Evolutionary conservation across 2,888 invertebrate genomes (phyloP).

Genomic region (Sarcophaga variegata): DNA sequence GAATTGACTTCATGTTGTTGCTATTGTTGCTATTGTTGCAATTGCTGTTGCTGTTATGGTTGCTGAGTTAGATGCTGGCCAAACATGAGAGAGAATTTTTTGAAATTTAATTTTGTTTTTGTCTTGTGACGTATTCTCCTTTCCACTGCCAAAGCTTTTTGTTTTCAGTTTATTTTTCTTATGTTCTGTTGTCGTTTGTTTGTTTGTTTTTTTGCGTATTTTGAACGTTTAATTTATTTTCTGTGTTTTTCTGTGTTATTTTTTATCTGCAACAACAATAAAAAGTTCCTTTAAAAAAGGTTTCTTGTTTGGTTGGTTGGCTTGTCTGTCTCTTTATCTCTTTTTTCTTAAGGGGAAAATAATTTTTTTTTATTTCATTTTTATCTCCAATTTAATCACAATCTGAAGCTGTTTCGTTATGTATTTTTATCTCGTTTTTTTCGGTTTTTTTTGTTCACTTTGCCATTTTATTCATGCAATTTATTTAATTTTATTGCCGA

Average conservation of each 20-base stretch:
- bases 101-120: constrained; percentile 11
- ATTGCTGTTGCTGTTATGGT: neutral
- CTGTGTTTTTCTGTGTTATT: too few relatives aligned
- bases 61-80: too few relatives aligned
- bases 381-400: constrained; percentile 26
- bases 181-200: too few relatives aligned
- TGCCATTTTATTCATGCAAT: constrained; percentile 19
- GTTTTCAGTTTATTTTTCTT: too few relatives aligned
- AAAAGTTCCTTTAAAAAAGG: too few relatives aligned
- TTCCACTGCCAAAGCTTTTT: neutral
- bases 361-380: constrained; percentile 26
- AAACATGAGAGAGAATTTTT: neutral
- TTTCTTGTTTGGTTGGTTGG: too few relatives aligned
- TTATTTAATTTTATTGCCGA: neutral
- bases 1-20: constrained; percentile 52
- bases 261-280: too few relatives aligned
- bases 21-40: neutral
- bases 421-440: neutral
- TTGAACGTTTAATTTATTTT: too few relatives aligned
- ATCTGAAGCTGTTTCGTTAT: neutral
- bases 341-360: neutral
- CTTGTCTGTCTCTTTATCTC: neutral
- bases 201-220: too few relatives aligned
- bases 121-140: too few relatives aligned
- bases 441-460: constrained; percentile 54